Evolutionary conservation across 2,797 vertebrate genomes (phyloP).

Genomic region (Hafferia zeledoni): DNA sequence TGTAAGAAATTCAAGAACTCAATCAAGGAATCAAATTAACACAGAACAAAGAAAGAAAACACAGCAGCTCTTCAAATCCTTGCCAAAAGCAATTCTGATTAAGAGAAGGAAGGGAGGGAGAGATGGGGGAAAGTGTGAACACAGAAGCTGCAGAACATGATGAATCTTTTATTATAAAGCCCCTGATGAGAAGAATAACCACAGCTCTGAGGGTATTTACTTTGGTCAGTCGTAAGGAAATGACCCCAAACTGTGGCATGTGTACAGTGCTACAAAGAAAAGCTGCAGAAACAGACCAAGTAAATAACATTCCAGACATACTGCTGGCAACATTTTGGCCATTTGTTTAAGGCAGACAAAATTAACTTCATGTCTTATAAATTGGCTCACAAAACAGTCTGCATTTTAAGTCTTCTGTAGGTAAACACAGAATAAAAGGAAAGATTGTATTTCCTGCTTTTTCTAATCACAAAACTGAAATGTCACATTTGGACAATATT

Average conservation of each 20-base stretch:
- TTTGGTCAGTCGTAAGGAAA: conserved; percentile 45
- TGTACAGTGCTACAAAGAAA: conserved; percentile 59
- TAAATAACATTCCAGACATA: conserved; percentile 81
- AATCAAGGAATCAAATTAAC: not conserved
- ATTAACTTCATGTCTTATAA: conserved; percentile 62
- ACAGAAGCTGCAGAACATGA: conserved; percentile 3
- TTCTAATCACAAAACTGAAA: not conserved
- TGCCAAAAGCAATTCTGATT: conserved; percentile 20
- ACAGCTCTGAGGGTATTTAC: not conserved
- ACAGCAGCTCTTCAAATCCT: not conserved
- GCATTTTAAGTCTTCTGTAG: not conserved
- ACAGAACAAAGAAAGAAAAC: conserved; percentile 9
- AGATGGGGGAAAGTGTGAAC: rapidly evolving
- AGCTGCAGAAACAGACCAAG: conserved; percentile 68
- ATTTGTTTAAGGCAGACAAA: conserved; percentile 67
- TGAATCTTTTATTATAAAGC: not conserved
- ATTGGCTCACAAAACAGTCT: conserved; percentile 17
- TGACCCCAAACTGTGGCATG: conserved; percentile 46
- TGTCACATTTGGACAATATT: not conserved
- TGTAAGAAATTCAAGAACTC: not conserved
- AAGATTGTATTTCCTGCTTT: not conserved
- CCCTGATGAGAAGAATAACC: conserved; percentile 12
- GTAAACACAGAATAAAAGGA: not conserved
- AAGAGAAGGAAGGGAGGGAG: not conserved
- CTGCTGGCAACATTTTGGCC: conserved; percentile 57